Evolutionary conservation across 1,140 invertebrate species (phyloP), one percentile per base, ranked within the genome.

Genomic region (Caenorhabditis briggsae): DNA sequence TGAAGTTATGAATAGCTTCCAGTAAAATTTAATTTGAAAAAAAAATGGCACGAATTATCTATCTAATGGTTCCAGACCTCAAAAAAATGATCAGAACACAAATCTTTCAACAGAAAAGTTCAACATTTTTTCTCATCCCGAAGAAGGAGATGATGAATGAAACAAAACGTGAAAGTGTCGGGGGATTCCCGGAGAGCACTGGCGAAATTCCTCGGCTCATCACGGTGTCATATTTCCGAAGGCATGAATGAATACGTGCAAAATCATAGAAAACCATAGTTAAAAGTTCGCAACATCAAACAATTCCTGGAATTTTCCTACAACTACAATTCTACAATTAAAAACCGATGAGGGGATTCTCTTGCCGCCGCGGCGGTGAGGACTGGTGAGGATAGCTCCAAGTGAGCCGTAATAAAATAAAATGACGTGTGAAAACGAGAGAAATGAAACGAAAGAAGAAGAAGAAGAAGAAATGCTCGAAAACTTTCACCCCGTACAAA

Each of bases 161-260:
- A 78, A 78, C 70, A 78, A 78, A 78, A 78, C 70, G 70, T 48
- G 70, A 78, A 78, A 78, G 70, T 78, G 70, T 78, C 70, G 43
- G 70, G 46, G 70, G 70, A 78, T 78, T 78, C 70, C n/a, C 59
- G n/a, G 14, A 12, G 20, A 41, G 33, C 33, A 33, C 33, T 33
- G 3, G 33, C 33, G 33, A 33, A 33, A 33, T 33, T 33, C 33
- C 70, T 78, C 46, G 25, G 46, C 70, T n/a, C 70, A 78, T 78
- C 70, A 78, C 70, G 70, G 70, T 78, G 70, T 78, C 70, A 78
- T 78, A 78, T 78, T 78, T 78, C 70, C 43, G 46, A 78, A 23
- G 70, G 14, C 50, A 46, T 33, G 70, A 78, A 78, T 78, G 70
- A 78, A 78, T 78, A 78, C 70, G 70, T 78, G 70, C 70, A n/a